These are phyloP conservation scores for Ariopsis seemanni DNA, from an alignment of 2,113 vertebrate species.

Conservation along the genomic window DNA sequence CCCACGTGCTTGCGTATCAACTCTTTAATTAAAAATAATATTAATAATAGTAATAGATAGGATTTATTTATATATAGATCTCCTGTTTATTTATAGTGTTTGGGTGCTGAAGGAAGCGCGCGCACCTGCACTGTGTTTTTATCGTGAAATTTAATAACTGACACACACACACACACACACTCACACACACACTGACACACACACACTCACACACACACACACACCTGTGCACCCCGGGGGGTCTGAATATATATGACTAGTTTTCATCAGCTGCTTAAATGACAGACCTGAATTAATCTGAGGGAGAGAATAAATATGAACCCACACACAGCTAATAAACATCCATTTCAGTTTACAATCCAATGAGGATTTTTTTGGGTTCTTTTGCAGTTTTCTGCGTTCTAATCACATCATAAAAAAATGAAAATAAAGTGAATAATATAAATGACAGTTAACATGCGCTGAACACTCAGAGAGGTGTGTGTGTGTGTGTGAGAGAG, in stretches of 20 bases:
- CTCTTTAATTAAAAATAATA: conserved; percentile 91
- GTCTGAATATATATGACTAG: conserved; percentile 33
- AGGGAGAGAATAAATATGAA: neutral
- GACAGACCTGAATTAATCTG: conserved; percentile 32
- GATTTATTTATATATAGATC: conserved; percentile 4
- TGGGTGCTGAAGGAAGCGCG: neutral
- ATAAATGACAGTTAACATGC: neutral
- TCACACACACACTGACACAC: neutral
- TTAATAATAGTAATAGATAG: conserved; percentile 58
- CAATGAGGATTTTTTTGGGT: too few species aligned
- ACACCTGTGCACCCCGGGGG: neutral
- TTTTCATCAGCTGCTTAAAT: conserved; percentile 35
- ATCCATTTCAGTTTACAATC: neutral
- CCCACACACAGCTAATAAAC: neutral
- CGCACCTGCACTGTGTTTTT: neutral
- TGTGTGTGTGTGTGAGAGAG: neutral
- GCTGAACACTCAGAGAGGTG: neutral
- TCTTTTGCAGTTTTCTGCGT: neutral
- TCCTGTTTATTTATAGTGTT: neutral
- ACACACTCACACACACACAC: neutral
- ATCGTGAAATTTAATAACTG: conserved; percentile 35
- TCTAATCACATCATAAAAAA: neutral
- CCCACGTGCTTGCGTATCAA: conserved; percentile 96
- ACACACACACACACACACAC: neutral
- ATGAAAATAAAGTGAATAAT: neutral